phyloP scores from a whole-genome alignment of 2,797 vertebrate species.

The Leptodactylus fallax region DNA sequence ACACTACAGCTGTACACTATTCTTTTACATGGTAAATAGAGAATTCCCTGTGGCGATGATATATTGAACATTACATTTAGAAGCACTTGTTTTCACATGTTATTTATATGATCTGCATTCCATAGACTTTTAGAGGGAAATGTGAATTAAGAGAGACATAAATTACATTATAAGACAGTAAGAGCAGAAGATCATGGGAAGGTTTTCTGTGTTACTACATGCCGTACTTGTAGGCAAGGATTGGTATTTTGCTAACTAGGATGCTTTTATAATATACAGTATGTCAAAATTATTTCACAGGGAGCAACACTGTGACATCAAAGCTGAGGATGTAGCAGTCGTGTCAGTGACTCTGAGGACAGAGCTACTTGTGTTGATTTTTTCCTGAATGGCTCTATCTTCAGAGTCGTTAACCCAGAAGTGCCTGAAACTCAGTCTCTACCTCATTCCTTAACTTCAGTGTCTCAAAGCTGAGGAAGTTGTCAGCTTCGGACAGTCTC shows the following conservation, averaged over 20 bases:
- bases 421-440: too few relatives aligned
- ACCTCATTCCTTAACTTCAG: too few relatives aligned
- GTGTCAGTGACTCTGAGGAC: too few relatives aligned
- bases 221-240: background rate
- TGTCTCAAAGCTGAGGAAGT: too few relatives aligned
- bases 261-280: background rate
- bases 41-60: constrained; percentile 37
- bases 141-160: background rate
- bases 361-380: too few relatives aligned
- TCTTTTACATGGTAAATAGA: constrained; percentile 16
- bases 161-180: background rate
- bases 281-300: too few relatives aligned
- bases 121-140: constrained; percentile 15
- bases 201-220: background rate
- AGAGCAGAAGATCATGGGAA: background rate
- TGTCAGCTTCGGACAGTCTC: too few relatives aligned
- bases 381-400: too few relatives aligned
- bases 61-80: background rate
- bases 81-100: constrained; percentile 23
- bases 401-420: too few relatives aligned
- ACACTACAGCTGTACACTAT: constrained; percentile 44
- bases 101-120: constrained; percentile 39
- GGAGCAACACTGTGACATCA: too few relatives aligned
- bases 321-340: too few relatives aligned
- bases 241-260: background rate